Percentiles rank a stretch among this genome's conserved stretches.
Conservation (phyloP, 2,113 vertebrate genomes). For the Sinosuthora webbiana region DNA sequence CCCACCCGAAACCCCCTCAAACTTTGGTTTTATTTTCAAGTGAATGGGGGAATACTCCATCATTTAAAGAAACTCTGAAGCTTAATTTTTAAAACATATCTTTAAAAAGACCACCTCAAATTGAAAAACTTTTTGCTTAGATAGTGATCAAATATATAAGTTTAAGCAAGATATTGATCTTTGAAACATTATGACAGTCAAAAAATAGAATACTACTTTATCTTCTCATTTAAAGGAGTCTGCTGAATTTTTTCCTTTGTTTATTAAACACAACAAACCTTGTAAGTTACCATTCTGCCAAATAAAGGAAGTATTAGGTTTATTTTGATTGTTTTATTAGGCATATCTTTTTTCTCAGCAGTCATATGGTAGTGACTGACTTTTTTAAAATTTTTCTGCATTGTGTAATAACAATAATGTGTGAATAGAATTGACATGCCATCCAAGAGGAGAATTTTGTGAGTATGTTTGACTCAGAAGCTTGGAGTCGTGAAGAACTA, state of each 20-base stretch:
- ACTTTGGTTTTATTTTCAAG: background rate
- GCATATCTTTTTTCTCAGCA: background rate
- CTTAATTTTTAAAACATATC: background rate
- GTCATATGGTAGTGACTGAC: background rate
- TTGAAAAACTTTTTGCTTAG: background rate
- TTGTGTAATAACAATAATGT: background rate
- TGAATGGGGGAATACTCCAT: background rate
- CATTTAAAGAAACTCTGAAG: background rate
- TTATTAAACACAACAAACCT: background rate
- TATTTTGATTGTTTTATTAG: background rate
- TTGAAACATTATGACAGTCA: background rate
- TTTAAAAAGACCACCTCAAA: background rate
- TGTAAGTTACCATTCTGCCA: background rate
- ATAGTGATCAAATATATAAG: too few relatives aligned
- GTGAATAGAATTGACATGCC: background rate
- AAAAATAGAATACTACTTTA: background rate
- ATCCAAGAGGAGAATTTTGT: background rate
- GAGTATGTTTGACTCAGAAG: background rate
- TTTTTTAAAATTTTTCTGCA: background rate
- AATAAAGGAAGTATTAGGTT: background rate
- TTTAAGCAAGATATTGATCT: background rate
- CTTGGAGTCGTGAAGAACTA: background rate
- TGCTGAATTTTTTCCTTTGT: background rate
- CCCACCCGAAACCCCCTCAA: accelerated
- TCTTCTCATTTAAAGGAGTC: background rate